These are phyloP conservation scores for Ia io DNA, from an alignment of 2,113 vertebrate genomes.

Conservation along the genomic window DNA sequence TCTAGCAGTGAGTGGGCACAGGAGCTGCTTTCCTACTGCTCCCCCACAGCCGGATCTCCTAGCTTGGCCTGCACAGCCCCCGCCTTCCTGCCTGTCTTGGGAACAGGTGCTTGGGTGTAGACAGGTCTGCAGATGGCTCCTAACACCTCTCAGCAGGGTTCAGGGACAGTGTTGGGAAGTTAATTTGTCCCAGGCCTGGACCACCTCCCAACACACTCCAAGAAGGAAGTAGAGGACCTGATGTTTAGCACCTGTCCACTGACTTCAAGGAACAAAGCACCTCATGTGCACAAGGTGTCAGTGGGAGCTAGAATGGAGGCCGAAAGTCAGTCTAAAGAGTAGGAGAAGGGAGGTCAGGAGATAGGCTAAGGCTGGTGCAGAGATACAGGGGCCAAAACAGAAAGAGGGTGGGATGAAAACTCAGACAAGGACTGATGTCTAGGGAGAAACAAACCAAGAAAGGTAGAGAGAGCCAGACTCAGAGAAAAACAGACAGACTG, in stretches of 20 bases:
- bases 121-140: conserved; percentile 11
- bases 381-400: neutral
- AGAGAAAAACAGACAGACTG: neutral
- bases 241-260: neutral
- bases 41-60: conserved; percentile 64
- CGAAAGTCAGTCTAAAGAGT: neutral
- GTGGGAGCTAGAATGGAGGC: neutral
- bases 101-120: conserved; percentile 67
- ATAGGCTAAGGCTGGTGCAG: neutral
- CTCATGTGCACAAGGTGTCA: neutral
- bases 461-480: neutral
- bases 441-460: neutral
- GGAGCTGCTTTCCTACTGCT: conserved; percentile 45
- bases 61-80: conserved; percentile 33
- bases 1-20: conserved; percentile 49
- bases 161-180: neutral
- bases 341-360: neutral
- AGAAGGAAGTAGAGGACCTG: neutral
- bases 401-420: neutral
- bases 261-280: neutral
- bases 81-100: conserved; percentile 54
- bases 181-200: conserved; percentile 32
- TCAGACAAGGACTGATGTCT: neutral
- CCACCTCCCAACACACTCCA: neutral
- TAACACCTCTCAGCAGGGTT: neutral